Conservation (phyloP, 2,797 vertebrate species). For the Margarornis squamiger region DNA sequence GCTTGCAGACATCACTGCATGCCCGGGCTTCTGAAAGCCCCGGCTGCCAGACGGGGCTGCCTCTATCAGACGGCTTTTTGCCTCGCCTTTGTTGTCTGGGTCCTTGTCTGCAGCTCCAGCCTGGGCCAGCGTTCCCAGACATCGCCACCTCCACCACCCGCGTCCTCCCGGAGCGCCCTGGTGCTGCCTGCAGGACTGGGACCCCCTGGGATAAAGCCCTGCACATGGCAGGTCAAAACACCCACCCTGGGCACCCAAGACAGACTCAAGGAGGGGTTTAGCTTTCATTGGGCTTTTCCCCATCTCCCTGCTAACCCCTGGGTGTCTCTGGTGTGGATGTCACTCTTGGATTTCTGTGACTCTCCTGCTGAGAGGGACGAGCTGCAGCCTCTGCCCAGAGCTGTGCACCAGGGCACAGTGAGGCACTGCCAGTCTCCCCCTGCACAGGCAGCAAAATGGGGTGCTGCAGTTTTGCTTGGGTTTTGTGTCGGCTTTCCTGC, state of each 20-base stretch:
- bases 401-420: fast-evolving
- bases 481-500: neutral
- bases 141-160: neutral
- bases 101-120: constrained; percentile 24
- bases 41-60: neutral
- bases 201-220: neutral
- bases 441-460: neutral
- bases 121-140: neutral
- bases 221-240: fast-evolving
- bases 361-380: neutral
- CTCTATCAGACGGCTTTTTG: neutral
- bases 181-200: neutral
- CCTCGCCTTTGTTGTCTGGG: constrained; percentile 40
- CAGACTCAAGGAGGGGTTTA: neutral
- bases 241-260: neutral
- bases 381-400: neutral
- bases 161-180: neutral
- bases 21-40: neutral
- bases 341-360: neutral
- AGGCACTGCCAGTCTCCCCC: fast-evolving
- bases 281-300: neutral
- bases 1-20: neutral
- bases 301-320: neutral
- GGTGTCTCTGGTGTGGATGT: neutral
- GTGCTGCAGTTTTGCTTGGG: neutral